Conservation (phyloP, 2,888 invertebrate genomes). For the Melanophora roralis region DNA sequence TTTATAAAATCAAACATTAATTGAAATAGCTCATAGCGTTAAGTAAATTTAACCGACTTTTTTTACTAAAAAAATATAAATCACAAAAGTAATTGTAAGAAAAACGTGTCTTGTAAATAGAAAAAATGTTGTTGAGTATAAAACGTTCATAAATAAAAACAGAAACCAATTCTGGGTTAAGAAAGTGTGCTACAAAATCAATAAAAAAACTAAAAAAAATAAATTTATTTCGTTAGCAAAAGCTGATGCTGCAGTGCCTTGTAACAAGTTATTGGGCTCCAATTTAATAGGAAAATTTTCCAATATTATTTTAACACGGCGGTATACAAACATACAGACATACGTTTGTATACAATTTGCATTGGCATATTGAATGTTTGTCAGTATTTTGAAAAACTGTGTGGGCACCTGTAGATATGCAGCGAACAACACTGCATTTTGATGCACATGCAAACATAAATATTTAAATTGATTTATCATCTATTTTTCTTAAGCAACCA, state of each 20-base stretch:
- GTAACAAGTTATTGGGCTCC: slow-evolving; percentile 27
- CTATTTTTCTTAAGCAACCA: background rate
- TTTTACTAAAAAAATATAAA: background rate
- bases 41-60: slow-evolving; percentile 7
- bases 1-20: background rate
- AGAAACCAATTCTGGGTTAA: background rate
- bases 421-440: background rate
- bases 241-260: background rate
- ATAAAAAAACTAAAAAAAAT: background rate
- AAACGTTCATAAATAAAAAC: background rate
- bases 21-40: background rate
- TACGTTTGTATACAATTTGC: background rate
- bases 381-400: slow-evolving; percentile 26
- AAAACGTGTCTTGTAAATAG: slow-evolving; percentile 1
- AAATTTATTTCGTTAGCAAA: background rate
- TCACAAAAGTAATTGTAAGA: background rate
- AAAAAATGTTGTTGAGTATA: slow-evolving; percentile 3
- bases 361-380: slow-evolving; percentile 10
- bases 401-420: slow-evolving; percentile 43
- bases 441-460: slow-evolving; percentile 5
- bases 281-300: slow-evolving; percentile 11
- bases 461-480: slow-evolving; percentile 52
- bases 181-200: background rate
- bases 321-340: no score
- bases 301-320: no score